These are phyloP conservation scores for Platycercus adscitus DNA, from an alignment of 2,113 vertebrate species.

Conservation along the genomic window DNA sequence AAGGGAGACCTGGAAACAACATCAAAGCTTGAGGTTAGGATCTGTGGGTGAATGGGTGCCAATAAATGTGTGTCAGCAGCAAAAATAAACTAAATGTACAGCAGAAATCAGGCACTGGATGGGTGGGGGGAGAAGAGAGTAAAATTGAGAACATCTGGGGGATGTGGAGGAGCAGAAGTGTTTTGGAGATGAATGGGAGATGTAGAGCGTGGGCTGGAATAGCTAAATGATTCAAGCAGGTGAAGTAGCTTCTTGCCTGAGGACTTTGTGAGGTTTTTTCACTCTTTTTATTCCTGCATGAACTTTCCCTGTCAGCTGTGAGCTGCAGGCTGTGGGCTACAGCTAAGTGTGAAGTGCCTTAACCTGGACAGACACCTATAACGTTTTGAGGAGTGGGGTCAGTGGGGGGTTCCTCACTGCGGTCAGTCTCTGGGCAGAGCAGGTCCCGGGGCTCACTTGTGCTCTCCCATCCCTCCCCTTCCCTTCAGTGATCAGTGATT, in stretches of 20 bases:
- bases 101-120: conserved; percentile 20
- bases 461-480: not conserved
- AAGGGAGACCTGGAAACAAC: conserved; percentile 57
- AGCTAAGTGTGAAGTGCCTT: not conserved
- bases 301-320: not conserved
- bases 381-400: not conserved
- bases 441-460: not conserved
- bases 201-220: not conserved
- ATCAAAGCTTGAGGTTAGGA: conserved; percentile 71
- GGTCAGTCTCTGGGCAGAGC: not conserved
- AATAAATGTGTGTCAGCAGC: conserved; percentile 62
- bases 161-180: conserved; percentile 3
- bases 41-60: conserved; percentile 56
- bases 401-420: not conserved
- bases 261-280: not conserved
- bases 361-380: not conserved
- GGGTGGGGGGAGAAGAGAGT: not conserved
- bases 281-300: not conserved
- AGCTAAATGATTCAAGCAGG: not conserved
- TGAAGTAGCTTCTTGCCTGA: conserved; percentile 24
- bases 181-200: conserved; percentile 29
- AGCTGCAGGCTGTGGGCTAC: not conserved
- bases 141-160: conserved; percentile 9
- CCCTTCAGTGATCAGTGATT: conserved; percentile 58
- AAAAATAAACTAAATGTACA: conserved; percentile 55